phyloP scores from a whole-genome alignment of 2,888 invertebrate species.

The Calameuta pallipes region DNA sequence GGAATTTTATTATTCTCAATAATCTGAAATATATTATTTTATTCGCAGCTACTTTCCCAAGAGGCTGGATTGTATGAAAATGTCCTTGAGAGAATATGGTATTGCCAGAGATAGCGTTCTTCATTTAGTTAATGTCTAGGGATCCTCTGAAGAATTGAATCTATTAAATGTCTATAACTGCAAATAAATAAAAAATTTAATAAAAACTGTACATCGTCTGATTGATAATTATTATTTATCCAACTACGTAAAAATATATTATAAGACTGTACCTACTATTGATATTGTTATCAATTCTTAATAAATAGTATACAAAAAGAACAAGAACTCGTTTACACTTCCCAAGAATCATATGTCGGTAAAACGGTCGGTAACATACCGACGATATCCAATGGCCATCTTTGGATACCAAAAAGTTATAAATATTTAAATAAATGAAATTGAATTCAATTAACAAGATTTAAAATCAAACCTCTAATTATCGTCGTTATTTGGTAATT shows the following conservation, averaged over 20 bases:
- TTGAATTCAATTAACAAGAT: background rate
- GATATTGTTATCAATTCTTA: background rate
- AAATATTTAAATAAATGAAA: background rate
- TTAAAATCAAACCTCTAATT: background rate
- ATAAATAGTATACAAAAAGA: background rate
- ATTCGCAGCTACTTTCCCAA: constrained; percentile 46
- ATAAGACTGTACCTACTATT: background rate
- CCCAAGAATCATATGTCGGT: background rate
- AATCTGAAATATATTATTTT: background rate
- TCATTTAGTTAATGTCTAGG: constrained; percentile 52
- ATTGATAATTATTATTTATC: background rate
- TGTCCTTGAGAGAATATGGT: constrained; percentile 49
- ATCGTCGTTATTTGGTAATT: background rate
- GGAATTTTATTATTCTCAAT: background rate
- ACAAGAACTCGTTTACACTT: background rate
- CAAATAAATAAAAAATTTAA: background rate
- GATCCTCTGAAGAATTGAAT: background rate
- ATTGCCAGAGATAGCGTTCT: constrained; percentile 56
- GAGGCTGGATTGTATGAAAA: constrained; percentile 43
- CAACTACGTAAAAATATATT: background rate
- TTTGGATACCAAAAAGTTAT: no score
- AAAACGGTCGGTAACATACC: background rate
- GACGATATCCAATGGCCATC: background rate
- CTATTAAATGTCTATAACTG: background rate
- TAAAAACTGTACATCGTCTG: background rate